Percentiles rank a stretch among this genome's conserved stretches.
Conservation (phyloP, 2,113 vertebrate species). For the Lepisosteus oculatus region DNA sequence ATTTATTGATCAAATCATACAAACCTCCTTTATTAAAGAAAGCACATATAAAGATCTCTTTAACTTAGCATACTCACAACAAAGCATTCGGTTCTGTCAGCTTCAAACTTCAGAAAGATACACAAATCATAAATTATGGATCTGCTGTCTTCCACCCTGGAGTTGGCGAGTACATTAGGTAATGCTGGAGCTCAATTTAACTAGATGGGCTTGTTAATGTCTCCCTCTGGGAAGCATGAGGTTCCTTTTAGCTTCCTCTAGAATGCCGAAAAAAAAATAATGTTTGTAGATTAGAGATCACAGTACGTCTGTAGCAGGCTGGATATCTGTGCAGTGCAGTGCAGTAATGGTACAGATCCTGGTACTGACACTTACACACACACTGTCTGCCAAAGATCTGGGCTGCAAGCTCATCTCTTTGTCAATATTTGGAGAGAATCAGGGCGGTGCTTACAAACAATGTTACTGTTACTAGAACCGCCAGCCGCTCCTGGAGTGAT, state of each 20-base stretch:
- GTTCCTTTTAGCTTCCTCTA: constrained; percentile 43
- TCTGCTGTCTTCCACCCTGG: constrained; percentile 68
- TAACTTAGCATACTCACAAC: constrained; percentile 42
- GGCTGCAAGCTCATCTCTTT: not conserved
- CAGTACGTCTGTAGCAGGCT: constrained; percentile 12
- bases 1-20: constrained; percentile 33
- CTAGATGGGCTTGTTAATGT: constrained; percentile 80
- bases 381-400: not conserved
- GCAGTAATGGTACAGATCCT: not conserved
- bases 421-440: no score
- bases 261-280: constrained; percentile 32
- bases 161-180: constrained; percentile 71
- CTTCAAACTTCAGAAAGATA: constrained; percentile 61
- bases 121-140: constrained; percentile 76
- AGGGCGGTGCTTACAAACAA: no score
- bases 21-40: constrained; percentile 40
- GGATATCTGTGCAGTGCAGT: not conserved
- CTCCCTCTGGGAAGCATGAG: constrained; percentile 62
- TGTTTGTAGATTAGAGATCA: constrained; percentile 43
- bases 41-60: constrained; percentile 37
- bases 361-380: not conserved
- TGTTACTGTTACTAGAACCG: no score
- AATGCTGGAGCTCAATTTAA: constrained; percentile 76
- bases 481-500: no score
- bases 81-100: constrained; percentile 49